Evolutionary conservation across 2,113 vertebrate species (phyloP), one percentile per base, ranked within the genome.

Genomic region (Cairina moschata): DNA sequence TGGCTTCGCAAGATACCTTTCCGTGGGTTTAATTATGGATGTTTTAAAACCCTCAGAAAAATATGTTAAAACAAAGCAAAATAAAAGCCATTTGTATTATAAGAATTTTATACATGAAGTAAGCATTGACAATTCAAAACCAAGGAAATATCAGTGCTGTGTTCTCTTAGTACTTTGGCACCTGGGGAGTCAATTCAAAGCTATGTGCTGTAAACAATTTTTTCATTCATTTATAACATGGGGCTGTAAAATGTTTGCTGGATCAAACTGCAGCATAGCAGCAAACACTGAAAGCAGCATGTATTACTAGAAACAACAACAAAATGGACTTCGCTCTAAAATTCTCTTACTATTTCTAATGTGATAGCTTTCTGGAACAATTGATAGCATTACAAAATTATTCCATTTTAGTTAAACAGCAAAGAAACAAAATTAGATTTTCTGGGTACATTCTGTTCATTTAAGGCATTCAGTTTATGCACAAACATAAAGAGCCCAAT

Each of bases 391-490:
- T 69, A 76, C 83, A 8, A 91, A 83, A 77, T 56, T 11, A 36
- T 32, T 56, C 14, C 8, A 89, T 86, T 83, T 11, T 25, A 23
- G 23, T 54, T 71, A 56, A 60, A 69, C 9, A 77, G 11, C 9
- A 60, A 66, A 83, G 55, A 62, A 89, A 74, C 12, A 69, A 58
- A 74, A 66, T 56, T 6, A n/a, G 22, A 54, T 38, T 38, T 77
- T 77, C 73, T 73, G 2, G 3, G 44, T 32, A 76, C 0, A 0
- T 73, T 74, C 17, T 1, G 1, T 75, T 29, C 7, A n/a, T 42
- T 29, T 32, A 59, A 65, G 10, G 22, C 29, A 54, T 34, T 54
- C 32, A 29, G 42, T 40, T 88, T 68, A 21, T 79, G 59, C 17
- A 63, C 13, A 46, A 42, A 56, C 1, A 1, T 59, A 58, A 71